Percentiles rank a stretch among this genome's conserved stretches.
phyloP scores from a whole-genome alignment of 2,888 invertebrate genomes.

The Coelopa pilipes region DNA sequence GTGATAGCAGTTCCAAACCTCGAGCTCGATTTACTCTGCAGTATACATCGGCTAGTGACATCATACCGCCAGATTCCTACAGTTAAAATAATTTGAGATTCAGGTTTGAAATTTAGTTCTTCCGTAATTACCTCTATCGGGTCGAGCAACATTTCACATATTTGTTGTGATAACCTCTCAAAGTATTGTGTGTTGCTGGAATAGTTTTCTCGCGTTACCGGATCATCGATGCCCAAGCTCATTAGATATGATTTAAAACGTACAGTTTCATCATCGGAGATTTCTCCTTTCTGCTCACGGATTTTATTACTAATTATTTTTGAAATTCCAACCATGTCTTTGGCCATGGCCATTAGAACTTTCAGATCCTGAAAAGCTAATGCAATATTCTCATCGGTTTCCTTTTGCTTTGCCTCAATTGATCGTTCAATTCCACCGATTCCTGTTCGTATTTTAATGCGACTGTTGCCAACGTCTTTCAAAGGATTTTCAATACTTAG shows the following conservation, averaged over 20 bases:
- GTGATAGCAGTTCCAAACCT: constrained; percentile 94
- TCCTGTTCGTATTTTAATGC: constrained; percentile 78
- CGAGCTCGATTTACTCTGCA: constrained; percentile 96
- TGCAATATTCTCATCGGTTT: constrained; percentile 90
- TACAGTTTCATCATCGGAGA: constrained; percentile 97
- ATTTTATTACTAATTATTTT: constrained; percentile 93
- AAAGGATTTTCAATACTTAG: too few relatives aligned
- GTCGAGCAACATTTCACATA: constrained; percentile 82
- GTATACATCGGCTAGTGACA: constrained; percentile 96
- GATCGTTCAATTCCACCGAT: constrained; percentile 96
- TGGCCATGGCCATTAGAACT: constrained; percentile 94
- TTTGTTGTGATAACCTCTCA: constrained; percentile 84
- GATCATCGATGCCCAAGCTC: constrained; percentile 97
- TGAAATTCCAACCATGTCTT: constrained; percentile 95
- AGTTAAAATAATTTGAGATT: constrained; percentile 19
- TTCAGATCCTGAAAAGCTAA: constrained; percentile 95
- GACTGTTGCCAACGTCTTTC: constrained; percentile 5
- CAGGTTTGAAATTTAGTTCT: background rate
- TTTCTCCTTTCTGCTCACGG: constrained; percentile 92
- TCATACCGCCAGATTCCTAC: constrained; percentile 93
- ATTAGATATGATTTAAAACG: constrained; percentile 95
- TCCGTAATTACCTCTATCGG: constrained; percentile 76
- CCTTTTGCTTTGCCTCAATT: constrained; percentile 89
- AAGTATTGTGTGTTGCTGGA: constrained; percentile 88
- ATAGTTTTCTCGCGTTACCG: constrained; percentile 92